These are phyloP conservation scores for Odocoileus virginianus DNA, from an alignment of 2,113 vertebrate species.

Conservation along the genomic window DNA sequence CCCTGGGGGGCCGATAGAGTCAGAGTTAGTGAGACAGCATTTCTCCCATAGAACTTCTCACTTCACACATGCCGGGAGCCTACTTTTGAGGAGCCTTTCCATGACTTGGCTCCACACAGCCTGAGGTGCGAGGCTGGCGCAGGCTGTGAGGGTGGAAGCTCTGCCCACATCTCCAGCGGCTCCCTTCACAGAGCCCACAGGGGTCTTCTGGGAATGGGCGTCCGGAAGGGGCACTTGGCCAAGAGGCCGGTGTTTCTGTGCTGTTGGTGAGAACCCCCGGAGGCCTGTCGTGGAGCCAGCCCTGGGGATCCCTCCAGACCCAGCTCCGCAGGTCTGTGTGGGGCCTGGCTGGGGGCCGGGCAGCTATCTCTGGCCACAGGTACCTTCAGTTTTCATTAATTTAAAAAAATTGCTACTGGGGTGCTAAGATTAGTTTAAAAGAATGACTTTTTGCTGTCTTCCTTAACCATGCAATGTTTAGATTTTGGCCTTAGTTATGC, in stretches of 20 bases:
- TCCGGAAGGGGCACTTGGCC: neutral
- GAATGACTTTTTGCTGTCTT: slow-evolving; percentile 40
- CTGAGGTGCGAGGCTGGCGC: neutral
- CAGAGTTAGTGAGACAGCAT: neutral
- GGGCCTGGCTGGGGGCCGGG: neutral
- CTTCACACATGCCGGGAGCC: neutral
- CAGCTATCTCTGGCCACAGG: neutral
- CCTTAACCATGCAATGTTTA: slow-evolving; percentile 80
- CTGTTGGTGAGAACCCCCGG: neutral
- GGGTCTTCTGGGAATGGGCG: neutral
- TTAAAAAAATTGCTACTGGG: neutral
- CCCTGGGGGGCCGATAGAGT: neutral
- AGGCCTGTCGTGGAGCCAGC: neutral
- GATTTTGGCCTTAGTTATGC: slow-evolving; percentile 99
- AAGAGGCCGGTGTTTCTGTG: neutral
- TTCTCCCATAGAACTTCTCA: neutral
- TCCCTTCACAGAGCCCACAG: neutral
- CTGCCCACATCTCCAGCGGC: neutral
- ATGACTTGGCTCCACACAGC: neutral
- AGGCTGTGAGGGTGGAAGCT: neutral
- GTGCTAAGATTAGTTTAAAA: neutral
- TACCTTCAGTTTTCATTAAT: neutral
- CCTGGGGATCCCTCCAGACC: neutral
- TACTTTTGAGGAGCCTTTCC: neutral
- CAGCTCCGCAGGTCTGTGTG: neutral